phyloP scores from a whole-genome alignment of 23 tunicate genomes.

The Oikopleura vanhoeffeni region DNA sequence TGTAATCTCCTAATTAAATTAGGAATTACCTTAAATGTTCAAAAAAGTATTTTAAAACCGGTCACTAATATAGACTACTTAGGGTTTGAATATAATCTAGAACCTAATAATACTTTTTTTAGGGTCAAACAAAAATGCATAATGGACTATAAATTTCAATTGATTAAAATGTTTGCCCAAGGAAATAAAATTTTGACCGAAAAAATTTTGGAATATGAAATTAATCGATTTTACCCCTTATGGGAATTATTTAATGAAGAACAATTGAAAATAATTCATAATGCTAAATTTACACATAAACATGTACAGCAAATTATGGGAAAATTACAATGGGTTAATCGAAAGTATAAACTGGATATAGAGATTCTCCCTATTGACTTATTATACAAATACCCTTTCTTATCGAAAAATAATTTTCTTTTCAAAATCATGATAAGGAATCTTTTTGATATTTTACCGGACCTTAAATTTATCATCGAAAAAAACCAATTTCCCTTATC shows the following conservation, averaged over 20 bases:
- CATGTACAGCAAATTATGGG: neutral
- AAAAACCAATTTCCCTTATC: no score
- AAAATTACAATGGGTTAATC: neutral
- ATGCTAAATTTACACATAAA: neutral
- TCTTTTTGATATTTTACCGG: no score
- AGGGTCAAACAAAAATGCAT: neutral
- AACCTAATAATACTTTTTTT: neutral
- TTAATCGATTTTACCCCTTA: neutral
- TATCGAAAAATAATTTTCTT: no score
- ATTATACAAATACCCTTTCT: no score
- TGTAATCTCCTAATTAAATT: neutral
- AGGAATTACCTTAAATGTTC: neutral
- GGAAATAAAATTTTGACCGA: neutral
- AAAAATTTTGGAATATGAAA: neutral
- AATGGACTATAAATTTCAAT: neutral
- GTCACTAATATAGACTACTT: neutral
- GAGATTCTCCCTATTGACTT: no score
- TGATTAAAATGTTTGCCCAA: neutral
- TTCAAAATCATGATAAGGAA: no score
- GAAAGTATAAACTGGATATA: neutral
- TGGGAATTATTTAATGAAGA: neutral
- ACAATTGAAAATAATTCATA: neutral
- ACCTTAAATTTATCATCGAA: no score
- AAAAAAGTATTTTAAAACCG: neutral
- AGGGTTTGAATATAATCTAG: neutral